Evolutionary conservation across 2,888 invertebrate genomes (phyloP).

Genomic region (Noctua janthe): DNA sequence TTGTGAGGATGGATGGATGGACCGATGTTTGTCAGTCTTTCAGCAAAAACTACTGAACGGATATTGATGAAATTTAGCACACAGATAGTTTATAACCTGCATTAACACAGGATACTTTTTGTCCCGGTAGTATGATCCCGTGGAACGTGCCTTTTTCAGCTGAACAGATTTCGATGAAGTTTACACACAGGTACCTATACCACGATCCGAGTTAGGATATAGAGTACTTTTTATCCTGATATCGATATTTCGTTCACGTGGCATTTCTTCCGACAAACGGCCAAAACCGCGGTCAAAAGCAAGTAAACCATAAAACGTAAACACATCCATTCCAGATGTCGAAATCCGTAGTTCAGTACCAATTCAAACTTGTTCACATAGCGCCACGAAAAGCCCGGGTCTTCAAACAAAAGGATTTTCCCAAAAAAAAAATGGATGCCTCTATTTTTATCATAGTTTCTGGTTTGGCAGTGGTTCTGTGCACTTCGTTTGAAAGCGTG

Average conservation of each 20-base stretch:
- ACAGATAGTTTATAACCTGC: too few relatives aligned
- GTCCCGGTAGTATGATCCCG: too few relatives aligned
- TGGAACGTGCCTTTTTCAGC: neutral
- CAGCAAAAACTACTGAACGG: too few relatives aligned
- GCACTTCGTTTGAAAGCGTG: conserved; percentile 59
- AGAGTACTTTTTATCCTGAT: neutral
- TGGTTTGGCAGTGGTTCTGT: conserved; percentile 32
- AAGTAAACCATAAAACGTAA: neutral
- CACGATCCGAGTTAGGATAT: neutral
- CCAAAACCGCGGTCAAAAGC: neutral
- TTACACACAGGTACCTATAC: too few relatives aligned
- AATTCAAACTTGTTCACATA: conserved; percentile 38
- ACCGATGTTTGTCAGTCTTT: too few relatives aligned
- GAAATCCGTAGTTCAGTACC: conserved; percentile 12
- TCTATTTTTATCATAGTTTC: conserved; percentile 49
- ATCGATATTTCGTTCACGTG: too few relatives aligned
- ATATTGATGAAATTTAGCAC: too few relatives aligned
- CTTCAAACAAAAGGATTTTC: conserved; percentile 51
- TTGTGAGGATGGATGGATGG: too few relatives aligned
- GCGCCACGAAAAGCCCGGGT: conserved; percentile 15
- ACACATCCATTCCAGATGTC: conserved; percentile 22
- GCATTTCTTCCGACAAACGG: neutral
- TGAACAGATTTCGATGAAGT: too few relatives aligned
- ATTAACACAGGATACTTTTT: too few relatives aligned
- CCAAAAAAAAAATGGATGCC: conserved; percentile 19